Base-by-base conservation (phyloP, 2,888 invertebrate species). In the Doris montereyensis region DNA sequence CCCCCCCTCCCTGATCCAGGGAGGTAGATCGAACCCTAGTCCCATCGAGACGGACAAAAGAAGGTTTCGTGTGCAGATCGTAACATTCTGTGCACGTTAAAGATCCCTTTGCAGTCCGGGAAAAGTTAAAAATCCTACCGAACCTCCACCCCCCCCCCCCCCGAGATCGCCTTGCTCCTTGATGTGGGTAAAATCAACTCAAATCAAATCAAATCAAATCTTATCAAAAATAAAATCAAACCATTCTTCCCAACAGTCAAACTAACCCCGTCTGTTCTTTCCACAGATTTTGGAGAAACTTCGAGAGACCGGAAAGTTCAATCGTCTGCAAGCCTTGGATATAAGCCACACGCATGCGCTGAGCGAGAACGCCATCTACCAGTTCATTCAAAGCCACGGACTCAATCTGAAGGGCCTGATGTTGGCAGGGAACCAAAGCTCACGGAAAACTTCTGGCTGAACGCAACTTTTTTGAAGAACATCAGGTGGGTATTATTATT, bases 361-460 rank as follows among this genome's bases (percentile, higher is more conserved):
- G 82, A 95, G 95, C 0, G 99, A 99, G 91, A 97, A 97, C 89
- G 96, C 95, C 0, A 93, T 99, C 77, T 95, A 96, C 89, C 96
- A 97, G 89, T 97, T 99, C 92, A 93, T 99, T 81, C 95, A 95
- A 75, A 94, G 96, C 70, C 95, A 97, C 92, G 99, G 99, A 2
- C 94, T 94, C 81, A 97, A 97, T 91, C 93, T 99, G 80, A 94
- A 95, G 92, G 99, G 97, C 0, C 93, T 98, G 62, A 94, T 95
- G 81, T 93, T 98, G 34, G 96, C 97, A 79, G 98, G 99, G 68
- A 99, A 95, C 96, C 98, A 0, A 98, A 99, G 91, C 96, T 99
- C 86, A 97, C 98, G 0, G 99, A 99, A 93, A 97, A 97, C 90
- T 94, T 99, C 84, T 99, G 99, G 98, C 96, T 97, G 93, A 96